Evolutionary conservation across 1,140 invertebrate species (phyloP), one percentile per base, ranked within the genome.

Genomic region (Brachionus sp.): DNA sequence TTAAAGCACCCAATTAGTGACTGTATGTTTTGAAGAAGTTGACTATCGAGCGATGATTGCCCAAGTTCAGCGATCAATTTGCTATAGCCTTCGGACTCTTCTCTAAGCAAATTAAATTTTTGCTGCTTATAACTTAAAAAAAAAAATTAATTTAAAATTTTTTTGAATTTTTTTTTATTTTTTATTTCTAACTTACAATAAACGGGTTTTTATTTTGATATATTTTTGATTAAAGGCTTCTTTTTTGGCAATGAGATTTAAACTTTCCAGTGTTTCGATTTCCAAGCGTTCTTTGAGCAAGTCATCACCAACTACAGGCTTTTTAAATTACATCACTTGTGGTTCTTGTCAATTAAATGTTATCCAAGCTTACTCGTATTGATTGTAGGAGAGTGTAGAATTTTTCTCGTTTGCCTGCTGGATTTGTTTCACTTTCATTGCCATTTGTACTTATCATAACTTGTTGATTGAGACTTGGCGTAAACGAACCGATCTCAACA

Each of bases 11-110:
- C 96, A 9, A 85, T 85, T 12, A 85, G 66, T 46, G 84, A 85
- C 68, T 78, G 75, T 23, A 85, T 83, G 29, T 86, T 86, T 16
- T 85, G 83, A 7, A 84, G 82, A n/a, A 86, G 86, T 19, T 87
- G 80, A 29, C 86, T 86, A 12, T 85, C 84, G 9, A 86, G 84
- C n/a, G 87, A 84, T 16, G 87, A 88, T 37, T 95, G 95, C 91
- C 94, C 96, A 82, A 98, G 90, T 90, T 98, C 97, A n/a, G 95
- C 93, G 46, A 98, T 93, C 5, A 99, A 90, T 90, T 99, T 99
- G 4, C 96, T 94, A 90, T 97, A 99, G 4, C 98, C 98, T 92
- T 99, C 98, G 90, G 93, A 97, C 90, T 99, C 98, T 91, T 99
- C 98, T 73, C 97, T 91, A 86, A 98, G 95, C 83, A 99, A 91